These are phyloP conservation scores for Mycetomoellerius zeteki DNA, from an alignment of 1,140 invertebrate genomes.

Conservation along the genomic window DNA sequence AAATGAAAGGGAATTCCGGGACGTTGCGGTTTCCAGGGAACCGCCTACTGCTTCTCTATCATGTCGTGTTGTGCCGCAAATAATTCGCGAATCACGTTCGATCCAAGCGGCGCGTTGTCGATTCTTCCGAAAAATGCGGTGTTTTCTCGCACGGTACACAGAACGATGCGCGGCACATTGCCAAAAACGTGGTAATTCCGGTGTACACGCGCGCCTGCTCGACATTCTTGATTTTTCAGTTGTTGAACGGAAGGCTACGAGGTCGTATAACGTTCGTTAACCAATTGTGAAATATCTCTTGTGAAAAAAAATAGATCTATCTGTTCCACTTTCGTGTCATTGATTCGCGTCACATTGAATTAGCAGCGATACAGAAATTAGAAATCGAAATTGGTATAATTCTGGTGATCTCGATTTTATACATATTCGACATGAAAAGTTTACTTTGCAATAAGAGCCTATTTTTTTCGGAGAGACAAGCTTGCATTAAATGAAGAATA, in stretches of 20 bases:
- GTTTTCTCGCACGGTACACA: conserved; percentile 6
- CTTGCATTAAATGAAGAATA: not conserved
- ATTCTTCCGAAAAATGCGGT: conserved; percentile 49
- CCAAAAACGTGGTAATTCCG: conserved; percentile 70
- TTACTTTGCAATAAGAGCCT: not conserved
- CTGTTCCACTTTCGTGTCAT: not conserved
- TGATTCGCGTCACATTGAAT: not conserved
- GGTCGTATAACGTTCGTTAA: conserved; percentile 31
- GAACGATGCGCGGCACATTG: conserved; percentile 72
- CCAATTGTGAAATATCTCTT: not conserved
- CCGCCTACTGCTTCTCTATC: conserved; percentile 22
- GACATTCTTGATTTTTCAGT: conserved; percentile 57
- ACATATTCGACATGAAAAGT: not conserved
- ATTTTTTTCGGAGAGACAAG: not conserved
- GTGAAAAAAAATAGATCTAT: not conserved
- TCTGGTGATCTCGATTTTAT: conserved; percentile 3
- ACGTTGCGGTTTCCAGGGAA: conserved; percentile 5
- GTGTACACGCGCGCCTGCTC: conserved; percentile 37
- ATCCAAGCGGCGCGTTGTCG: conserved; percentile 22
- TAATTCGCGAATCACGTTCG: conserved; percentile 45
- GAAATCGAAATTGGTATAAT: not conserved
- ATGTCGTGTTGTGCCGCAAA: conserved; percentile 3
- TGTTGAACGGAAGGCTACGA: conserved; percentile 43
- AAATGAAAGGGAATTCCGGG: not conserved
- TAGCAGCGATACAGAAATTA: not conserved